phyloP scores from a whole-genome alignment of 2,113 vertebrate genomes.

The Rissa tridactyla region DNA sequence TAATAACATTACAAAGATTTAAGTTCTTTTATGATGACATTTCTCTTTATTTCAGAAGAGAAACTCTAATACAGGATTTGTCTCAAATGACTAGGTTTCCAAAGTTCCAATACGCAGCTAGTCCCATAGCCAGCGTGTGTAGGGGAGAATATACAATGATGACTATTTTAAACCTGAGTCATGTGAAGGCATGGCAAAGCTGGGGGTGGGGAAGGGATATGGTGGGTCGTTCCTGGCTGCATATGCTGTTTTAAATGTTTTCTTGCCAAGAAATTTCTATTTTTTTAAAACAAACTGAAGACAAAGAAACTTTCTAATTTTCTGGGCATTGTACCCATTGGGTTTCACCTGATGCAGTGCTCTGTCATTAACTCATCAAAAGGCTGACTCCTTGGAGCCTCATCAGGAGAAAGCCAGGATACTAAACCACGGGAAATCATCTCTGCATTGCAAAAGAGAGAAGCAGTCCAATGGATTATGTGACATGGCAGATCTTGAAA shows the following conservation, averaged over 20 bases:
- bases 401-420: neutral
- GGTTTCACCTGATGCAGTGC: neutral
- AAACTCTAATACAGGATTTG: neutral
- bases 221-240: neutral
- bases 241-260: neutral
- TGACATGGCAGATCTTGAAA: slow-evolving; percentile 37
- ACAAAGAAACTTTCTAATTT: neutral
- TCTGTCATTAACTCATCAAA: neutral
- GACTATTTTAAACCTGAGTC: neutral
- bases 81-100: neutral
- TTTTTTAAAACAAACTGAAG: neutral
- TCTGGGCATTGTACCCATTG: neutral
- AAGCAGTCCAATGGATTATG: neutral
- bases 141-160: neutral
- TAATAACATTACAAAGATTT: neutral
- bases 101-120: neutral
- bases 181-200: neutral
- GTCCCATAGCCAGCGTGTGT: neutral
- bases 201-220: neutral
- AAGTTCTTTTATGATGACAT: neutral
- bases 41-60: slow-evolving; percentile 11
- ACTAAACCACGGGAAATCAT: neutral
- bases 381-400: neutral
- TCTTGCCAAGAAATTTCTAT: neutral
- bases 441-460: neutral